Base-by-base conservation (phyloP, 2,888 invertebrate genomes). In the Temnothorax rugatulus region DNA sequence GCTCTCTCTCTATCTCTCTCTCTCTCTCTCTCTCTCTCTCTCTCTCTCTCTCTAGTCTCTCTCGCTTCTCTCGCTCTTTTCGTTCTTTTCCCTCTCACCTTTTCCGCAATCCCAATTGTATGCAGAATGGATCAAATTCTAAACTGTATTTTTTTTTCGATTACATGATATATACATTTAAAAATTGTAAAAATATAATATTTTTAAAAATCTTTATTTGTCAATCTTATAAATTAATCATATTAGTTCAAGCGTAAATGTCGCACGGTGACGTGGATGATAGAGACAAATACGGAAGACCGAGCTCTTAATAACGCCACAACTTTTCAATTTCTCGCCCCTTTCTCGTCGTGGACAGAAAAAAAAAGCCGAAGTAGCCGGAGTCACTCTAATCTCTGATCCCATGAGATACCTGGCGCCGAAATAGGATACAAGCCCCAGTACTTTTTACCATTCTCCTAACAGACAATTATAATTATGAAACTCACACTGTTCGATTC, bases 271-370 rank as follows among this genome's bases (percentile, higher is more conserved):
- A 13, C 21, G 34, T 4, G 38, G 61, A n/a, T 38, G n/a, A 73
- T 8, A n/a, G n/a, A 3, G 15, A 9, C 18, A 41, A 38, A 2
- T 63, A 79, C 77, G 83, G 86, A 86, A 77, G 73, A 66, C 74
- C 82, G 84, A 89, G 89, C 88, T 90, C 88, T 91, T 91, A 91
- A 92, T 91, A 89, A 82, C 66, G 54, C 76, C 61, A 71, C 87
- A 86, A 91, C 91, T 90, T 88, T 92, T 92, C 91, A 92, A 91
- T 91, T 92, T 91, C 90, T 91, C 92, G 83, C 90, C 89, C 87
- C 84, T 86, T 63, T 63, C 61, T 71, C 77, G 38, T 41, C 75
- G 38, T 41, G 47, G 15, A 50, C 77, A 47, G 11, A 3, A 74
- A 69, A 61, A 89, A 89, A 83, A 88, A 88, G 47, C 54, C 47